Percentiles rank a stretch among this genome's conserved stretches.
Evolutionary conservation across 2,797 vertebrate genomes (phyloP).

Genomic region (Thalassophryne amazonica): DNA sequence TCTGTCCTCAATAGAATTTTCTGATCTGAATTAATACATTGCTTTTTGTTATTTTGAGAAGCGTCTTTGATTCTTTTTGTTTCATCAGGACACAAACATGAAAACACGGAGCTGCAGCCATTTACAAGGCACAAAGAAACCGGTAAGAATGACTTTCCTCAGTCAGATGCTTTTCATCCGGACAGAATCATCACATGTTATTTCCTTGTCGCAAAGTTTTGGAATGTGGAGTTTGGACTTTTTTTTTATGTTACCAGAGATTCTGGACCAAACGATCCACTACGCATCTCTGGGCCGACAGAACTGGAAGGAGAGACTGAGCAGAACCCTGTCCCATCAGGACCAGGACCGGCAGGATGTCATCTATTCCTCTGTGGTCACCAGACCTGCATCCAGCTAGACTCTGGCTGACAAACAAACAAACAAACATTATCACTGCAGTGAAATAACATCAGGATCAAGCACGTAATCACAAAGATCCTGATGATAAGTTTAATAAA

Average conservation of each 20-base stretch:
- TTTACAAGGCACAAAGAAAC: constrained; percentile 1
- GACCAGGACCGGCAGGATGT: constrained; percentile 31
- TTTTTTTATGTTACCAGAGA: too few relatives aligned
- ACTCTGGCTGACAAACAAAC: too few relatives aligned
- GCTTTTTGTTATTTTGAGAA: neutral
- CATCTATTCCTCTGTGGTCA: constrained; percentile 59
- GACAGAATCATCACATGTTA: too few relatives aligned
- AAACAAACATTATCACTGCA: fast-evolving
- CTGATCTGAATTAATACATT: too few relatives aligned
- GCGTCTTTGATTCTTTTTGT: neutral
- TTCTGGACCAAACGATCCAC: constrained; percentile 48
- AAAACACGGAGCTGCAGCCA: constrained; percentile 41
- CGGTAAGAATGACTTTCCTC: constrained; percentile 27
- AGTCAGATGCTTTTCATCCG: too few relatives aligned
- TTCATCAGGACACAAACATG: neutral
- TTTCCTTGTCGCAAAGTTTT: too few relatives aligned
- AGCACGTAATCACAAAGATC: too few relatives aligned
- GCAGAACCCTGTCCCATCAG: neutral
- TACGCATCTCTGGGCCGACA: constrained; percentile 66
- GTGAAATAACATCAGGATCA: too few relatives aligned
- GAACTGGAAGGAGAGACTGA: constrained; percentile 48
- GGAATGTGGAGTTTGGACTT: too few relatives aligned
- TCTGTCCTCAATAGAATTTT: too few relatives aligned
- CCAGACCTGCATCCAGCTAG: constrained; percentile 2
- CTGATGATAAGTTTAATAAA: too few relatives aligned